Conservation (phyloP, 2,113 vertebrate species). For the Ciconia boyciana region DNA sequence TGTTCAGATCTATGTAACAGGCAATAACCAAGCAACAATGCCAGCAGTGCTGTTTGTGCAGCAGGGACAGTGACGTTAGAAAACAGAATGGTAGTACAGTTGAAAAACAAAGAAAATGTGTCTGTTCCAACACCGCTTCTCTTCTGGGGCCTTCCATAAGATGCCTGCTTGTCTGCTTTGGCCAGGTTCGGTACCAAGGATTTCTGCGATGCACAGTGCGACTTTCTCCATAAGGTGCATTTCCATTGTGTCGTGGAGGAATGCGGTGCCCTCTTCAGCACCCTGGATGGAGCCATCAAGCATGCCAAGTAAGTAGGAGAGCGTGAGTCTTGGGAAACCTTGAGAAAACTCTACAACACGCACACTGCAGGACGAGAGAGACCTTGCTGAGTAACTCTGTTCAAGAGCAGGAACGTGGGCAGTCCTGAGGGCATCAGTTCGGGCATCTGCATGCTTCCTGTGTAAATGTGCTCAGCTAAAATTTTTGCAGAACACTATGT, state of each 20-base stretch:
- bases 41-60: background rate
- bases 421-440: background rate
- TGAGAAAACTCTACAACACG: background rate
- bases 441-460: background rate
- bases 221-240: slow-evolving; percentile 95
- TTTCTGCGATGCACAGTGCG: slow-evolving; percentile 92
- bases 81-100: background rate
- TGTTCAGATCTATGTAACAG: background rate
- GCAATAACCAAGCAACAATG: background rate
- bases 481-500: background rate
- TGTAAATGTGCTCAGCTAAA: background rate
- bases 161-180: background rate
- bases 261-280: slow-evolving; percentile 97
- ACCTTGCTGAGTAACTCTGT: background rate
- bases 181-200: slow-evolving; percentile 93
- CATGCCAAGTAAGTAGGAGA: slow-evolving; percentile 89
- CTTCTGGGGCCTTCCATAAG: background rate
- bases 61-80: background rate
- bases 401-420: background rate
- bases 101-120: background rate
- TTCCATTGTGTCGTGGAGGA: slow-evolving; percentile 97
- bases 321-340: background rate
- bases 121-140: background rate
- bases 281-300: slow-evolving; percentile 96
- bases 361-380: background rate